phyloP scores from a whole-genome alignment of 2,888 invertebrate species.

The Aporophyla nigra region DNA sequence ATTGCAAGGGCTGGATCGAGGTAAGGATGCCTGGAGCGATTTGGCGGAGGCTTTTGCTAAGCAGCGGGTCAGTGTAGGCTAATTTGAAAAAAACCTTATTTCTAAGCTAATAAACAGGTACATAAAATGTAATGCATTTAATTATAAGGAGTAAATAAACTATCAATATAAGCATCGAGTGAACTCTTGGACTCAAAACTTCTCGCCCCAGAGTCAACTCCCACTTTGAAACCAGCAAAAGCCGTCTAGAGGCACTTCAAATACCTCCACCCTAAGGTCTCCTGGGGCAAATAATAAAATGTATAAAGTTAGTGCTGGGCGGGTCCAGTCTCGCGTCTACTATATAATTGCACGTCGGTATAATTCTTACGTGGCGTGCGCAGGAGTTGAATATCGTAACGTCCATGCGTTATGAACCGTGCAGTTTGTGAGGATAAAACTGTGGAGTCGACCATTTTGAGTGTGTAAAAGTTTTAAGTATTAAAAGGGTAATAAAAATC shows the following conservation, averaged over 20 bases:
- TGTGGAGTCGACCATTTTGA: constrained; percentile 58
- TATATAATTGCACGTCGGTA: constrained; percentile 53
- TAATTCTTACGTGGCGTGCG: constrained; percentile 73
- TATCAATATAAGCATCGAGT: too few species aligned
- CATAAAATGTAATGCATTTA: too few species aligned
- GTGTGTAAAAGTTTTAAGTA: background rate
- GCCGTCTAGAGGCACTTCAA: background rate
- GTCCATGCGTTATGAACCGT: constrained; percentile 81
- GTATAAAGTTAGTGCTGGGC: constrained; percentile 38
- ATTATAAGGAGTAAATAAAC: too few species aligned
- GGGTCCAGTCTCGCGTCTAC: constrained; percentile 36
- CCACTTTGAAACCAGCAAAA: background rate
- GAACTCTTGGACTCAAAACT: too few species aligned
- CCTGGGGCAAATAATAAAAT: constrained; percentile 31
- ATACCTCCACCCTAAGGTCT: background rate
- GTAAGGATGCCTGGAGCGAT: too few species aligned
- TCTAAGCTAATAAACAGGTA: too few species aligned
- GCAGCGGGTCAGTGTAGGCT: too few species aligned
- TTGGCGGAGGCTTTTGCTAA: too few species aligned
- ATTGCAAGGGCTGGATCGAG: too few species aligned
- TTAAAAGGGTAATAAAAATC: background rate
- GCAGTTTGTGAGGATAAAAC: constrained; percentile 66
- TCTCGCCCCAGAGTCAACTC: too few species aligned
- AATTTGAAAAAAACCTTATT: too few species aligned
- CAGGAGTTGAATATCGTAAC: constrained; percentile 71